A percentile compares a stretch with the other conserved stretches of the same genome.
Evolutionary conservation across 2,888 invertebrate species (phyloP).

Genomic region (Ctenicera cuprea): DNA sequence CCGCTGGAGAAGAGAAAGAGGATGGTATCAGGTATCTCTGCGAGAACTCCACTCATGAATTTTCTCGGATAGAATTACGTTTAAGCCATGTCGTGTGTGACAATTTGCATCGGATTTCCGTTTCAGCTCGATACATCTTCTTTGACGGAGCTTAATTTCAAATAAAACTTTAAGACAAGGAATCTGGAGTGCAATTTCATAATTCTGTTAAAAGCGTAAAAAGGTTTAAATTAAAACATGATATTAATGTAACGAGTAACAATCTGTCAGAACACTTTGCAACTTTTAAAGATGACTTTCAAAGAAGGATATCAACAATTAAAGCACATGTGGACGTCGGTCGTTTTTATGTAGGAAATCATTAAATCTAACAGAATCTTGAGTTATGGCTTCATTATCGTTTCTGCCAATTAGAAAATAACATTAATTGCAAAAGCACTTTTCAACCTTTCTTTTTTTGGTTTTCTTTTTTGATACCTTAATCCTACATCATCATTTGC

Average conservation of each 20-base stretch:
- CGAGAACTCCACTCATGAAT: conserved; percentile 31
- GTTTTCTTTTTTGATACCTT: not conserved
- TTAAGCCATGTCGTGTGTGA: conserved; percentile 44
- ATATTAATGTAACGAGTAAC: not conserved
- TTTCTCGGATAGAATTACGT: conserved; percentile 44
- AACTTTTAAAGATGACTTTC: not conserved
- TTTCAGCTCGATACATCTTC: conserved; percentile 36
- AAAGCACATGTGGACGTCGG: not conserved
- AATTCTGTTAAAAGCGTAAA: too few relatives aligned
- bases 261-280: not conserved
- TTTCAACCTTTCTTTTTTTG: too few relatives aligned
- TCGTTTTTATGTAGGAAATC: conserved; percentile 24
- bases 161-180: not conserved
- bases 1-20: conserved; percentile 16
- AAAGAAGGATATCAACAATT: conserved; percentile 19
- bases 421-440: not conserved
- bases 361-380: conserved; percentile 3
- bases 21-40: conserved; percentile 31
- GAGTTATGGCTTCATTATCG: conserved; percentile 29
- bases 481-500: too few relatives aligned
- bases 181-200: too few relatives aligned
- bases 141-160: not conserved
- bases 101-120: conserved; percentile 47
- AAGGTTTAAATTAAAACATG: too few relatives aligned
- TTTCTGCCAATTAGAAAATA: conserved; percentile 28